Evolutionary conservation across 2,797 vertebrate species (phyloP).

Genomic region (Otolemur crassicaudatus): DNA sequence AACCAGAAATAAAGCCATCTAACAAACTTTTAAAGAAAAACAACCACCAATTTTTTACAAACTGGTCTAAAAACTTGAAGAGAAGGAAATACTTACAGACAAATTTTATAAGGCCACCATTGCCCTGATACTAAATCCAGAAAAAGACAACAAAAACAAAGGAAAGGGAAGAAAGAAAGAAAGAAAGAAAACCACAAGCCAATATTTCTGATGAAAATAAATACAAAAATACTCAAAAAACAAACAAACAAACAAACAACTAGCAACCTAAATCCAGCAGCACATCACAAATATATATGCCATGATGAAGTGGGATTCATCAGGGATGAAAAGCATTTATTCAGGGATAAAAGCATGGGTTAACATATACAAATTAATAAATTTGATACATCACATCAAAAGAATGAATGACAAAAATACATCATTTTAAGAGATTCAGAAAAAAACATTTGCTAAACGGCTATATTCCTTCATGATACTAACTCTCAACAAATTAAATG

Average conservation of each 20-base stretch:
- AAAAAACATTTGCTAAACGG: background rate
- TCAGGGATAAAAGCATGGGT: background rate
- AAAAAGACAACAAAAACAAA: background rate
- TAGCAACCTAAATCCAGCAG: background rate
- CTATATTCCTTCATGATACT: background rate
- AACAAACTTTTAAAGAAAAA: background rate
- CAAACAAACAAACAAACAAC: background rate
- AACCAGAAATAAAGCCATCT: no score
- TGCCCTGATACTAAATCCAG: background rate
- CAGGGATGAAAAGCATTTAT: no score
- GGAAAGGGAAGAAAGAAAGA: no score
- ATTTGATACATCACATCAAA: background rate
- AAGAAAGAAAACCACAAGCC: background rate
- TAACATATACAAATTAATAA: background rate
- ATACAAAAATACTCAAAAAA: background rate
- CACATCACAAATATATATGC: background rate
- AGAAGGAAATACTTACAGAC: background rate
- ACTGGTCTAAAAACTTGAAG: background rate
- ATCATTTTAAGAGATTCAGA: background rate
- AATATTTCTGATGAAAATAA: background rate
- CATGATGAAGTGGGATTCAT: background rate
- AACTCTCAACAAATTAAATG: background rate
- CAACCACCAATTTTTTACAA: background rate
- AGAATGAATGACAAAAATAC: background rate
- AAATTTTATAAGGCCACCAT: background rate